Evolutionary conservation across 2,113 vertebrate genomes (phyloP), one percentile per base, ranked within the genome.

Genomic region (Microcebus tavaratra): DNA sequence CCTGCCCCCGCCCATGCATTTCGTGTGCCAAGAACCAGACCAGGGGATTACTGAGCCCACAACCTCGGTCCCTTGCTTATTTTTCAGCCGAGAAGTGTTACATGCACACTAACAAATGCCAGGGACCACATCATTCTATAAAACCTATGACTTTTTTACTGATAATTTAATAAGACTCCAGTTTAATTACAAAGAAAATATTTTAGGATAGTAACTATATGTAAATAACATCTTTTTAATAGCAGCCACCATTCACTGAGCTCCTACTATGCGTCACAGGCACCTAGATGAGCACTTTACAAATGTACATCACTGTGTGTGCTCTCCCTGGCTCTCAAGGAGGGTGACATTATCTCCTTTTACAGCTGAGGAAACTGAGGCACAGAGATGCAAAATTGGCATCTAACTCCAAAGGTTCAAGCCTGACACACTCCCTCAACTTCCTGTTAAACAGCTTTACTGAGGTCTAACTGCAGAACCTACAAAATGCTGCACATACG

Each of bases 1-100:
- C 1, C 2, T 2, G 21, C 61, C 8, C 0, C 9, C 36, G 0
- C 7, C 59, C 20, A 6, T 0, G 0, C 1, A 2, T 0, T 1
- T 2, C 8, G 3, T 27, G 5, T 0, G 13, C 85, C 9, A 34
- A 68, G 50, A 23, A 36, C 34, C 18, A 27, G 63, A 5, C 12
- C 17, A 45, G 70, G 11, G 31, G 25, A 1, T 20, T 27, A 23
- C 82, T 34, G 34, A 15, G 25, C 42, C 31, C 5, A 39, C 34
- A 5, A 11, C 55, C 55, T 14, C 6, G 10, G 5, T 0, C 18
- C 68, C 36, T 6, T 2, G 25, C 67, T 53, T 17, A 11, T 4
- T 53, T 61, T 42, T 15, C 53, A 82, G 67, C 36, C 45, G 45
- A 29, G 63, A 7, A 27, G 21, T 1, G 17, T 27, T 8, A 10